These are phyloP conservation scores for chimpanzee (Pan troglodytes) DNA, from an alignment of 2,113 vertebrate genomes.

Conservation along the genomic window NHGRI_mPanTro3-v2.1_pri NC_072404.2:137432501-137433000, in stretches of 20 bases:
- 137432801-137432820: not conserved
- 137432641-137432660: slow-evolving; percentile 5
- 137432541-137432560: not conserved
- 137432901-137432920: not conserved
- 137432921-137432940: not conserved
- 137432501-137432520: not conserved
- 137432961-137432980: too few relatives aligned
- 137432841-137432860: not conserved
- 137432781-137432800: not conserved
- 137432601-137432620: not conserved
- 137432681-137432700: not conserved
- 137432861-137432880: not conserved
- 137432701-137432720: slow-evolving; percentile 9
- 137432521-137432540: not conserved
- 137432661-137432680: not conserved
- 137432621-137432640: not conserved
- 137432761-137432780: not conserved
- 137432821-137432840: not conserved
- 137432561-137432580: not conserved
- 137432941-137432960: not conserved
- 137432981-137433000: too few relatives aligned
- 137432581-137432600: not conserved
- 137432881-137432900: not conserved
- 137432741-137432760: not conserved
- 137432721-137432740: not conserved